Conservation (phyloP, 2,113 vertebrate species). For the Calcarius ornatus region DNA sequence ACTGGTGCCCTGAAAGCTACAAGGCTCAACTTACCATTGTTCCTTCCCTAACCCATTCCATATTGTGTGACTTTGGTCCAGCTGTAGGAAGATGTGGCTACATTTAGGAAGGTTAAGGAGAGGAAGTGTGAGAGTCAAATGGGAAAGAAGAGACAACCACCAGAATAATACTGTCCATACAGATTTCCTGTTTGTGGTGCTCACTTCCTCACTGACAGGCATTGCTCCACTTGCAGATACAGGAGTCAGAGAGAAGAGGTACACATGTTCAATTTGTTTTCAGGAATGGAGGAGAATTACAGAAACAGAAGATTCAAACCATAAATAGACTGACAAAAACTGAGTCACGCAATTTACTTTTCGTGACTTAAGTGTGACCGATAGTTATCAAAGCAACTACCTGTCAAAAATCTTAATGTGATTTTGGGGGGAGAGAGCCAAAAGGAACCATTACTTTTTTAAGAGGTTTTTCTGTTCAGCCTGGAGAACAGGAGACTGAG, state of each 20-base stretch:
- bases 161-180: background rate
- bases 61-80: background rate
- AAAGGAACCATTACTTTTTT: background rate
- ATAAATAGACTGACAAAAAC: background rate
- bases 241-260: background rate
- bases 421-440: background rate
- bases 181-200: background rate
- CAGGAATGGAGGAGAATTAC: background rate
- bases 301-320: background rate
- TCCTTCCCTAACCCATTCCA: background rate
- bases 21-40: background rate
- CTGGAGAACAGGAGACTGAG: background rate
- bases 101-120: background rate
- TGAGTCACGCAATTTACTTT: background rate
- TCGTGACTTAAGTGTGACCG: background rate
- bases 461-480: background rate
- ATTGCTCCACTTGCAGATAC: background rate
- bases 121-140: background rate
- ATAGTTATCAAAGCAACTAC: background rate
- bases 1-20: background rate
- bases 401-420: background rate
- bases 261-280: background rate
- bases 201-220: background rate
- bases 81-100: background rate
- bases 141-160: background rate